These are phyloP conservation scores for Drosophila anceps DNA, from an alignment of 2,888 invertebrate species.

Conservation along the genomic window DNA sequence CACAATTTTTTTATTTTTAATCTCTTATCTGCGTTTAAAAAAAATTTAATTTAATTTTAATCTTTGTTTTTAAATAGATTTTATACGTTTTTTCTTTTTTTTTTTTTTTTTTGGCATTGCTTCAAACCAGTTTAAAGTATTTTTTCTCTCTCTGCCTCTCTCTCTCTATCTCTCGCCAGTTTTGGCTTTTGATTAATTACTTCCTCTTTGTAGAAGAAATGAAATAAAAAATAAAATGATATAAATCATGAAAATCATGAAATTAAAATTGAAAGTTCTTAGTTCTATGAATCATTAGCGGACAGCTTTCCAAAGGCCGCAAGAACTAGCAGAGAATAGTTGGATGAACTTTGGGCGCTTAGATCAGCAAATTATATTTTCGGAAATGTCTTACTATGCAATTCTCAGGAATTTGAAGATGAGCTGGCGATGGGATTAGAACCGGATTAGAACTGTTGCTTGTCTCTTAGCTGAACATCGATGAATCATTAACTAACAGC, in stretches of 20 bases:
- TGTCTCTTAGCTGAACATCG: too few relatives aligned
- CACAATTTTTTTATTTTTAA: background rate
- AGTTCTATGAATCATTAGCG: constrained; percentile 32
- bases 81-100: background rate
- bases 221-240: background rate
- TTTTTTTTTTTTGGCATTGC: background rate
- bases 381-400: background rate
- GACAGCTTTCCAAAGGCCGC: constrained; percentile 9
- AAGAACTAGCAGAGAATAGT: background rate
- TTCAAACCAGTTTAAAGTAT: background rate
- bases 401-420: constrained; percentile 1
- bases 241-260: constrained; percentile 25
- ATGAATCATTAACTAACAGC: background rate
- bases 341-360: constrained; percentile 3
- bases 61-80: background rate
- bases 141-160: background rate
- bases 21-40: constrained; percentile 9
- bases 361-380: background rate
- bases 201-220: constrained; percentile 29
- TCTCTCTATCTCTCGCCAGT: constrained; percentile 11
- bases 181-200: constrained; percentile 33
- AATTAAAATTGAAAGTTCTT: constrained; percentile 21
- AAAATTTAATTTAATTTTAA: background rate
- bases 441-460: background rate
- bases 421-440: background rate